phyloP scores from a whole-genome alignment of 2,113 vertebrate species.

The Agapornis roseicollis region DNA sequence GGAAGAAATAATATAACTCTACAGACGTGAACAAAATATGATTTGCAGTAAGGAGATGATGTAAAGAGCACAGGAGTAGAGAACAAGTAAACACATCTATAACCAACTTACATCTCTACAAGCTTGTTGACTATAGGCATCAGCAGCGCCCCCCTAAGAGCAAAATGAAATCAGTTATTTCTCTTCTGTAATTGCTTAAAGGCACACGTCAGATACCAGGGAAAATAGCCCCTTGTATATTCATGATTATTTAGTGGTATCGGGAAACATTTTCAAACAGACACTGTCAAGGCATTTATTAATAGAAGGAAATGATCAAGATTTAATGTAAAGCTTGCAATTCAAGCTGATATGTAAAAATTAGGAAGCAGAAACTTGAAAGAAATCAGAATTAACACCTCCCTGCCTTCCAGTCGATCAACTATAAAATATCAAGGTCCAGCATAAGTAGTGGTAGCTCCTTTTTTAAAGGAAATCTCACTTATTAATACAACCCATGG shows the following conservation, averaged over 20 bases:
- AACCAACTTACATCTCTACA: conserved; percentile 54
- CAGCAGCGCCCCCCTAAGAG: conserved; percentile 46
- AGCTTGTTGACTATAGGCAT: background rate
- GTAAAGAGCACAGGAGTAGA: background rate
- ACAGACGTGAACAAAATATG: background rate
- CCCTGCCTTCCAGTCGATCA: background rate
- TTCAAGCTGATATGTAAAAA: background rate
- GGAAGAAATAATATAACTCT: background rate
- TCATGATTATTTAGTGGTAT: background rate
- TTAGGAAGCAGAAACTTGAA: background rate
- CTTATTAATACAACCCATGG: background rate
- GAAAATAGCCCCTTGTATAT: background rate
- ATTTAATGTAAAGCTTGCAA: background rate
- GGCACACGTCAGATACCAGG: background rate
- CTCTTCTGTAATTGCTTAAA: background rate
- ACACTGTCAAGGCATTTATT: background rate
- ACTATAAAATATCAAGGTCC: background rate
- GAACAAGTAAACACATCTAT: background rate
- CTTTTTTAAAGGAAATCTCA: background rate
- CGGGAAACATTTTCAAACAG: background rate
- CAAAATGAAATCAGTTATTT: background rate
- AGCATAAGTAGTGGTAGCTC: background rate
- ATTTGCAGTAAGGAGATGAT: background rate
- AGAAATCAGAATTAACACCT: background rate
- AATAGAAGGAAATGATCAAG: background rate